phyloP scores from a whole-genome alignment of 2,113 vertebrate species.

The Xenopus borealis region DNA sequence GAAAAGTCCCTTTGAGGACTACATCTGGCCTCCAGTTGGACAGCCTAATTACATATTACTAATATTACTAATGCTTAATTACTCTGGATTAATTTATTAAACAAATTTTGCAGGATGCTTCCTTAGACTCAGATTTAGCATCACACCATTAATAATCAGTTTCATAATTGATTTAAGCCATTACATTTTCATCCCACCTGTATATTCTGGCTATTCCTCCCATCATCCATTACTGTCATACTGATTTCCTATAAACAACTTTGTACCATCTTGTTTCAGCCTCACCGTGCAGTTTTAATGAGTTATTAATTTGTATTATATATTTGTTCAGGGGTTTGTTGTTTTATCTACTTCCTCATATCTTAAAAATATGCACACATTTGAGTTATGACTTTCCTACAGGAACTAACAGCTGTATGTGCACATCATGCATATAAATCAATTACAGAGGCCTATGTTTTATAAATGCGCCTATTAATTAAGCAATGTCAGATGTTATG shows the following conservation, averaged over 20 bases:
- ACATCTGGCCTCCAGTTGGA: no score
- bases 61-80: no score
- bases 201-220: not conserved
- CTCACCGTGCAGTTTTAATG: conserved; percentile 51
- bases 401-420: conserved; percentile 99
- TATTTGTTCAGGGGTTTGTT: conserved; percentile 55
- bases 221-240: conserved; percentile 17
- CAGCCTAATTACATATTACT: no score
- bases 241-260: conserved; percentile 15
- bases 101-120: no score
- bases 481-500: conserved; percentile 98
- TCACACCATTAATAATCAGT: not conserved
- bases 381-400: conserved; percentile 99
- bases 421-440: conserved; percentile 99
- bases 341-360: conserved; percentile 48
- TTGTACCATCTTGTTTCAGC: conserved; percentile 7
- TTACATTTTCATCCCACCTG: conserved; percentile 20
- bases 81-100: no score
- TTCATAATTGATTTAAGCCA: not conserved
- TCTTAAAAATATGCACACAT: conserved; percentile 71
- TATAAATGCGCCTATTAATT: conserved; percentile 99
- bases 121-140: not conserved
- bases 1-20: no score
- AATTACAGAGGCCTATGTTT: conserved; percentile 97
- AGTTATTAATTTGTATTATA: conserved; percentile 61